Percentiles rank a stretch among this genome's conserved stretches.
These are phyloP conservation scores for Semaprochilodus insignis DNA, from an alignment of 2,797 vertebrate species.

Conservation along the genomic window DNA sequence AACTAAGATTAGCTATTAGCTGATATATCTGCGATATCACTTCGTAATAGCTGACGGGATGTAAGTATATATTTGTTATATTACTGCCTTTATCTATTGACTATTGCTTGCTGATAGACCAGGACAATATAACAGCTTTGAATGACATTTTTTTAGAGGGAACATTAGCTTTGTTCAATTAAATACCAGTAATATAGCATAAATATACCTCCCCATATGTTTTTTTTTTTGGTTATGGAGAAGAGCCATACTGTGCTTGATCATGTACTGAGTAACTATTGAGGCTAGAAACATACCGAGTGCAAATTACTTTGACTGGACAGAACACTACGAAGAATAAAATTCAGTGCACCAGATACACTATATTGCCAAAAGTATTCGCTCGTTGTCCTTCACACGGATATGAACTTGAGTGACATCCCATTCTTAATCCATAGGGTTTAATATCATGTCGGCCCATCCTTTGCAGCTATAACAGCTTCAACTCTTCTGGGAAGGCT, in stretches of 20 bases:
- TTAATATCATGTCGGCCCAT: too few relatives aligned
- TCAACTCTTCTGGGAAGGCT: too few relatives aligned
- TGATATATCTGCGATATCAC: constrained; percentile 9
- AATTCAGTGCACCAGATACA: too few relatives aligned
- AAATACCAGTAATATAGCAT: background rate
- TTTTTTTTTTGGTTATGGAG: constrained; percentile 3
- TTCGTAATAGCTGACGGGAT: constrained; percentile 56
- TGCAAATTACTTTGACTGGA: too few relatives aligned
- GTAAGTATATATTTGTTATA: constrained; percentile 70
- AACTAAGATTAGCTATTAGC: constrained; percentile 5
- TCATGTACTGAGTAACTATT: background rate
- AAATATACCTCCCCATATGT: background rate
- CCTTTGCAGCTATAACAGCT: too few relatives aligned
- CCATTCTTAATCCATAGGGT: too few relatives aligned
- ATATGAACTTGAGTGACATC: too few relatives aligned
- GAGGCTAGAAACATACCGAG: background rate
- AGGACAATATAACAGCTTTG: background rate
- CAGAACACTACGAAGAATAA: too few relatives aligned
- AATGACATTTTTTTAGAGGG: background rate
- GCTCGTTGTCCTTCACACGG: too few relatives aligned
- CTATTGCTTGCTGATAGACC: constrained; percentile 18
- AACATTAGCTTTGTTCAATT: constrained; percentile 7
- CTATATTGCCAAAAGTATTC: too few relatives aligned
- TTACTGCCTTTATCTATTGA: constrained; percentile 58
- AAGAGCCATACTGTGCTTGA: constrained; percentile 29